Evolutionary conservation across 2,113 vertebrate species (phyloP).

Genomic region (Grammomys dolichurus): DNA sequence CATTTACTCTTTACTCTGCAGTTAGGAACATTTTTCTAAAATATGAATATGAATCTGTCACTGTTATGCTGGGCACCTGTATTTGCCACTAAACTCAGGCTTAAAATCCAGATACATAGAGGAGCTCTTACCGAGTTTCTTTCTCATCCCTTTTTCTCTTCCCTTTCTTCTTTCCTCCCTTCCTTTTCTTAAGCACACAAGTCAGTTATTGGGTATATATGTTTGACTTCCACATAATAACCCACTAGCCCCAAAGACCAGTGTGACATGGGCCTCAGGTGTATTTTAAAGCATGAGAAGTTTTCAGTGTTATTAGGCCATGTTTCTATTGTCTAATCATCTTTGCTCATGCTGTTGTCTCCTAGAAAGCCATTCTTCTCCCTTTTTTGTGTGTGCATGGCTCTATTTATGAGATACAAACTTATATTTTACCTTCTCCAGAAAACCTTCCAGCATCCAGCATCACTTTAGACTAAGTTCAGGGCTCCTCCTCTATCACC

Average conservation of each 20-base stretch:
- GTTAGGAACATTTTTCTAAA: slow-evolving; percentile 39
- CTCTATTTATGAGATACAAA: neutral
- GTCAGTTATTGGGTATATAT: neutral
- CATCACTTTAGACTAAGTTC: neutral
- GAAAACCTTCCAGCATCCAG: neutral
- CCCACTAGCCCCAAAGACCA: neutral
- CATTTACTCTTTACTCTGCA: slow-evolving; percentile 19
- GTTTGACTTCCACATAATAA: neutral
- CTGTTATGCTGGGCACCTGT: neutral
- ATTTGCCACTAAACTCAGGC: neutral
- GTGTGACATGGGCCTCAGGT: neutral
- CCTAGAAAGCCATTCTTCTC: neutral
- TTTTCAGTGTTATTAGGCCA: neutral
- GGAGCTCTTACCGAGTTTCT: neutral
- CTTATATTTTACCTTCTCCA: neutral
- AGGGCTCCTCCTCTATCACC: neutral
- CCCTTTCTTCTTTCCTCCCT: neutral
- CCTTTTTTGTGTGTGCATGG: neutral
- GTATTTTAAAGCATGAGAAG: neutral
- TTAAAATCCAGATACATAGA: neutral
- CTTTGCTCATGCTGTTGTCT: neutral
- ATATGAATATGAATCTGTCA: slow-evolving; percentile 32
- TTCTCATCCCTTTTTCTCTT: neutral
- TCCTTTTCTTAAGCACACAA: neutral
- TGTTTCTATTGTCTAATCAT: neutral